Evolutionary conservation across 1,140 invertebrate genomes (phyloP).

Genomic region (Plectrocnemia conspersa): DNA sequence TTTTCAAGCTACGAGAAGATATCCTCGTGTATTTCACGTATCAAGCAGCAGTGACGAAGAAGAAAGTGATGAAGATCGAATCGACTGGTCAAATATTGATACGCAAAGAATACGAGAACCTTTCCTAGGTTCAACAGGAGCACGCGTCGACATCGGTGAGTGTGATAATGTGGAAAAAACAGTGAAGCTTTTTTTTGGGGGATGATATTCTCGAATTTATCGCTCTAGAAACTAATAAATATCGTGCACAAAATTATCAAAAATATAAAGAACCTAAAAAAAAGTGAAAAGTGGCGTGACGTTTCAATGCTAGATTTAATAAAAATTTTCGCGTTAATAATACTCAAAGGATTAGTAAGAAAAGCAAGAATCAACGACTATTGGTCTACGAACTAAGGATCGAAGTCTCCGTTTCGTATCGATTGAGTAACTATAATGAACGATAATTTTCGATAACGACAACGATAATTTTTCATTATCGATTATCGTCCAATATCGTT

Average conservation of each 20-base stretch:
- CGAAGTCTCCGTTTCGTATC: too few species aligned
- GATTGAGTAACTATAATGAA: too few species aligned
- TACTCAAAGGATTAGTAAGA: conserved; percentile 34
- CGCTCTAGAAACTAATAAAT: conserved; percentile 33
- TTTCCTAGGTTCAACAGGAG: background rate
- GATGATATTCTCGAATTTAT: conserved; percentile 31
- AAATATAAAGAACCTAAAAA: conserved; percentile 27
- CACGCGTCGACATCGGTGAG: background rate
- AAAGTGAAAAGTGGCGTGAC: conserved; percentile 29
- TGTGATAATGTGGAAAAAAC: conserved; percentile 10
- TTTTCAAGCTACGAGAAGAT: background rate
- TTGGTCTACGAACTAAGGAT: conserved; percentile 37
- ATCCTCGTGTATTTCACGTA: background rate
- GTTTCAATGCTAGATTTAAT: conserved; percentile 32
- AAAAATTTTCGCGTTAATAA: conserved; percentile 35
- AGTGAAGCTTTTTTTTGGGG: conserved; percentile 33
- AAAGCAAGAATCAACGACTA: conserved; percentile 36
- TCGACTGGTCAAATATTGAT: conserved; percentile 14
- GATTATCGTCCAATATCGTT: too few species aligned
- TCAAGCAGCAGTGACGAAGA: conserved; percentile 1
- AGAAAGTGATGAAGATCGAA: conserved; percentile 3
- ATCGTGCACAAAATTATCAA: conserved; percentile 27
- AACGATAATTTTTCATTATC: too few species aligned
- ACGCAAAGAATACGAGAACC: background rate
- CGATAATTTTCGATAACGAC: too few species aligned